Evolutionary conservation across 2,113 vertebrate genomes (phyloP).

Genomic region (Anthoscopus minutus): DNA sequence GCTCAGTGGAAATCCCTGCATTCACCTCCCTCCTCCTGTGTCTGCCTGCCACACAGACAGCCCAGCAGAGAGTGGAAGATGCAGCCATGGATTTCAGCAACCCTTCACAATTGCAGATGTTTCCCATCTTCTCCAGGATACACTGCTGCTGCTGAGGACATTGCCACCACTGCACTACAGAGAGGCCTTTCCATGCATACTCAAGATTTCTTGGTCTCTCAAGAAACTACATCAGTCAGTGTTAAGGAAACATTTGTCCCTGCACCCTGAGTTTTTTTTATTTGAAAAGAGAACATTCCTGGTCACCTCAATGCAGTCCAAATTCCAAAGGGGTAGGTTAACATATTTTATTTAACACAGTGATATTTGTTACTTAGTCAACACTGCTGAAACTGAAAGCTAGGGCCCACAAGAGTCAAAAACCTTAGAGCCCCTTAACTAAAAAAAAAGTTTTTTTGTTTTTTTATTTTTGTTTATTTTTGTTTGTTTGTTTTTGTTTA

Average conservation of each 20-base stretch:
- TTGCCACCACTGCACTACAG: not conserved
- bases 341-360: too few species aligned
- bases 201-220: not conserved
- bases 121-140: accelerated
- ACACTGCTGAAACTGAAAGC: not conserved
- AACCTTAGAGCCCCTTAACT: too few species aligned
- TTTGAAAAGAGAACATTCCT: not conserved
- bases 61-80: accelerated
- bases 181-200: not conserved
- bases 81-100: not conserved
- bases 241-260: not conserved
- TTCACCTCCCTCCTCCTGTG: not conserved
- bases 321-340: not conserved
- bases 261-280: not conserved
- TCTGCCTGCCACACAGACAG: not conserved
- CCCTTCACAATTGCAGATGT: accelerated
- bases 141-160: not conserved
- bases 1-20: not conserved
- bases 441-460: too few species aligned
- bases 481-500: too few species aligned
- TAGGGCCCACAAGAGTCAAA: not conserved
- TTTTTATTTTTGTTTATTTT: too few species aligned
- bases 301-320: not conserved
- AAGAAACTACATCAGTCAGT: not conserved
- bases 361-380: not conserved